Evolutionary conservation across 2,113 vertebrate genomes (phyloP).

Genomic region (Lates calcarifer): DNA sequence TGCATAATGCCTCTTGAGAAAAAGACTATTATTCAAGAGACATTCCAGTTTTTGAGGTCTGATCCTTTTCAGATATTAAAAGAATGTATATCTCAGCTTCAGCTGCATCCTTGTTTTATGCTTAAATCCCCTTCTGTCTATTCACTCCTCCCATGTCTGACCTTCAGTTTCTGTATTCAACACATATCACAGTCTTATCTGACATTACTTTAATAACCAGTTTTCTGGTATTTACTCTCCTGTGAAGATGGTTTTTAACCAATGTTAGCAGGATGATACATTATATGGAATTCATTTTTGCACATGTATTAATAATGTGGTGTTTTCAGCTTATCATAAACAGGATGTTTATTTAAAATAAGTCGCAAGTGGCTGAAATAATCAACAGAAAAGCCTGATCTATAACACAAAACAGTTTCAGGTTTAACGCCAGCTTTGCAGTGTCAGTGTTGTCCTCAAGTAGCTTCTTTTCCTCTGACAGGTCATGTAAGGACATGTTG

Average conservation of each 20-base stretch:
- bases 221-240: neutral
- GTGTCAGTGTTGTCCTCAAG: slow-evolving; percentile 67
- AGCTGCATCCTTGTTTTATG: neutral
- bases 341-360: neutral
- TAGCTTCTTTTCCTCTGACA: slow-evolving; percentile 54
- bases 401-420: neutral
- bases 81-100: neutral
- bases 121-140: no score
- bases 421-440: neutral
- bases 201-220: neutral
- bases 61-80: neutral
- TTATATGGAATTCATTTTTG: no score
- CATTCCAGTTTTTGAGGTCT: neutral
- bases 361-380: neutral
- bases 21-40: no score
- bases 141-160: neutral
- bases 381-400: neutral
- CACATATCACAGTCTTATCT: neutral
- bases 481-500: slow-evolving; percentile 79
- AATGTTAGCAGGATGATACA: neutral
- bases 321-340: neutral
- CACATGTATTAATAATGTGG: neutral
- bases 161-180: neutral
- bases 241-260: neutral
- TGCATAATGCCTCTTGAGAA: no score